Conservation (phyloP, 2,113 vertebrate genomes). For the Sylvietta virens region DNA sequence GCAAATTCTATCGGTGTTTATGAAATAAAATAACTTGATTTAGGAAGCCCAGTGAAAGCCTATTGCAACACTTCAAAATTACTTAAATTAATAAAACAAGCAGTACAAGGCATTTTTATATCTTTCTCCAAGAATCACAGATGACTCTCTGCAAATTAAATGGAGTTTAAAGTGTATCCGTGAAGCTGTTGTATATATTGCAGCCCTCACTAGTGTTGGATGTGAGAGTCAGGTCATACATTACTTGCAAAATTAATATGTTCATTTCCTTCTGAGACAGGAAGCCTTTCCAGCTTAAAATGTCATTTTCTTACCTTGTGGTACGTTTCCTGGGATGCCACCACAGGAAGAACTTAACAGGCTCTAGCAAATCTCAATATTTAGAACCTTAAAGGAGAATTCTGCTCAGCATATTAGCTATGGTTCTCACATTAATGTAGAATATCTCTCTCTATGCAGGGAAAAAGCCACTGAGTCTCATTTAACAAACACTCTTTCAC, state of each 20-base stretch:
- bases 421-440: background rate
- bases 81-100: background rate
- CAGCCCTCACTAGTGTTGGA: background rate
- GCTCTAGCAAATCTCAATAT: background rate
- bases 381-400: background rate
- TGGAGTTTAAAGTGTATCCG: background rate
- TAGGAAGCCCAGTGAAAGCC: background rate
- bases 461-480: background rate
- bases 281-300: background rate
- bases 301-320: background rate
- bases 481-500: background rate
- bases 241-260: background rate
- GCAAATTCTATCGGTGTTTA: background rate
- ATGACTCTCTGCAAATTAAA: background rate
- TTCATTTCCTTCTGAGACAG: background rate
- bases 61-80: background rate
- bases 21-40: background rate
- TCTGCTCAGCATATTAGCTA: background rate
- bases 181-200: background rate
- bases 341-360: background rate
- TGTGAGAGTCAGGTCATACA: background rate
- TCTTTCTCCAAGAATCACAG: background rate
- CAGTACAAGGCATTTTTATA: background rate
- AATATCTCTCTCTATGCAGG: background rate
- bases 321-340: background rate